A percentile compares a stretch with the other conserved stretches of the same genome.
Evolutionary conservation across 1,140 invertebrate species (phyloP).

Genomic region (Drosophila carrolli): DNA sequence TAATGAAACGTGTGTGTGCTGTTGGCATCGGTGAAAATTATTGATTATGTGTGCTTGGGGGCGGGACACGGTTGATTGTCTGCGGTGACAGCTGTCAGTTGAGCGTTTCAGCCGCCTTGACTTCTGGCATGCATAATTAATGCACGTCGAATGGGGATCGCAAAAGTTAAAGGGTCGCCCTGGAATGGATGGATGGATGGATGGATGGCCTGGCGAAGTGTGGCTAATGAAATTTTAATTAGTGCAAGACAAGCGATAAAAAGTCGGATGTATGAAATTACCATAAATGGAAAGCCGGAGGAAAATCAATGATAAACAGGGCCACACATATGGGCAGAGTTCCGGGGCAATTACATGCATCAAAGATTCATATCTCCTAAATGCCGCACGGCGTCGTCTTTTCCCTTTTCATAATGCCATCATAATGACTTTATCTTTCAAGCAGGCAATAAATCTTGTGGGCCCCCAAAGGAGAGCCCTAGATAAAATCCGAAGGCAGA

Average conservation of each 20-base stretch:
- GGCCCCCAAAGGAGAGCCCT: conserved; percentile 58
- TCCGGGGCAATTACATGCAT: conserved; percentile 73
- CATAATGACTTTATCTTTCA: conserved; percentile 81
- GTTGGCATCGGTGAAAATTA: conserved; percentile 31
- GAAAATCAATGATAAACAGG: conserved; percentile 64
- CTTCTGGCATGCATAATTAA: conserved; percentile 75
- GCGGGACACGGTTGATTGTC: conserved; percentile 31
- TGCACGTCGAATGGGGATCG: conserved; percentile 35
- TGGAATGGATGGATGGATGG: conserved; percentile 16
- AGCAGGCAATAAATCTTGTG: conserved; percentile 78
- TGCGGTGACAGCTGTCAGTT: conserved; percentile 67
- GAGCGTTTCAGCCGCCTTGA: conserved; percentile 37
- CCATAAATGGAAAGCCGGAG: conserved; percentile 44
- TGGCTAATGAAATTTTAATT: conserved; percentile 81
- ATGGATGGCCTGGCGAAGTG: conserved; percentile 48
- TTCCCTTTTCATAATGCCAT: conserved; percentile 74
- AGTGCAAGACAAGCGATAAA: conserved; percentile 78
- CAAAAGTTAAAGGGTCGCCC: conserved; percentile 40
- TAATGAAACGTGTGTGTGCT: conserved; percentile 4
- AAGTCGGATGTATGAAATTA: conserved; percentile 52
- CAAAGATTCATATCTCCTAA: conserved; percentile 80
- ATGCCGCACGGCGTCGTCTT: conserved; percentile 56
- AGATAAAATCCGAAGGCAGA: conserved; percentile 43
- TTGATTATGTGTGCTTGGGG: conserved; percentile 55
- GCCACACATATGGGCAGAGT: conserved; percentile 15